phyloP scores from a whole-genome alignment of 2,888 invertebrate species.

The Dolichomitus sp. region DNA sequence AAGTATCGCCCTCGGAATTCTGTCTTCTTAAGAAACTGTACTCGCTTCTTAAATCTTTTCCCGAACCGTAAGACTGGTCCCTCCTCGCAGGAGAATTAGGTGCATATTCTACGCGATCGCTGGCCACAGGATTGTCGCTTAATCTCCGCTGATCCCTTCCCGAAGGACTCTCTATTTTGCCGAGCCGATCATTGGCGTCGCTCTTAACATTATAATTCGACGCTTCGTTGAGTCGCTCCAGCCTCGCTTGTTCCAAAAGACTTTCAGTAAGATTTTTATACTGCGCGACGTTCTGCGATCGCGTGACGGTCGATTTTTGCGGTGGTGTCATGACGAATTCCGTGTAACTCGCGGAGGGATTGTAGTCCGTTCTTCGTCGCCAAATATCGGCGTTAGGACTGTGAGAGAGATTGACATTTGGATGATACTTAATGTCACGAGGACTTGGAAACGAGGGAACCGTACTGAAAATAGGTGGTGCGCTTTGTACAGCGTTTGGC shows the following conservation, averaged over 20 bases:
- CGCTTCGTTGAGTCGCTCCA: conserved; percentile 80
- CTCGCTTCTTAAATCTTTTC: conserved; percentile 77
- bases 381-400: conserved; percentile 83
- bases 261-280: conserved; percentile 80
- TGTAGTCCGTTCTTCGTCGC: conserved; percentile 79
- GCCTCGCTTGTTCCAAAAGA: conserved; percentile 78
- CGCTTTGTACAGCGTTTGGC: conserved; percentile 82
- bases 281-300: conserved; percentile 82
- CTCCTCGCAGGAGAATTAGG: conserved; percentile 72
- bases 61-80: conserved; percentile 70
- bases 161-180: conserved; percentile 72
- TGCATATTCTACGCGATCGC: conserved; percentile 75
- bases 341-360: conserved; percentile 73
- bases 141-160: conserved; percentile 79
- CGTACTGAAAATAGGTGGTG: conserved; percentile 82
- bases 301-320: conserved; percentile 80
- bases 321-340: conserved; percentile 78
- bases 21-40: conserved; percentile 79
- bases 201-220: conserved; percentile 81
- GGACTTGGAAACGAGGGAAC: conserved; percentile 77
- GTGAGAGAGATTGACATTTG: conserved; percentile 74
- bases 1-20: conserved; percentile 83
- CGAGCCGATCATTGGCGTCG: conserved; percentile 76
- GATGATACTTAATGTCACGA: conserved; percentile 78
- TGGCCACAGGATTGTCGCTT: conserved; percentile 74